These are phyloP conservation scores for Ia io DNA, from an alignment of 2,113 vertebrate genomes.

Conservation along the genomic window DNA sequence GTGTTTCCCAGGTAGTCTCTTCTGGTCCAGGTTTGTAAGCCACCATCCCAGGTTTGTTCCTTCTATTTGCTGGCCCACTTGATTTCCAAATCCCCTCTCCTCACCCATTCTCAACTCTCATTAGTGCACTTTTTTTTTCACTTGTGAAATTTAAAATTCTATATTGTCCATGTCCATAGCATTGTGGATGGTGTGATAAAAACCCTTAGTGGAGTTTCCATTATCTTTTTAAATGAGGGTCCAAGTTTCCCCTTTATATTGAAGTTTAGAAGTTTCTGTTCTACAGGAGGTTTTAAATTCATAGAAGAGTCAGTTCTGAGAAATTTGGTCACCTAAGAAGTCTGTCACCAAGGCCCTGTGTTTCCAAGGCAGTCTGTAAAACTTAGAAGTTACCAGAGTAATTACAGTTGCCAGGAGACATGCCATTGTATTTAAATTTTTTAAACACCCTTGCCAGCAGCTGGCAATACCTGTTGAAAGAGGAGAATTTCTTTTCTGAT, in stretches of 20 bases:
- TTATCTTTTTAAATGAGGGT: neutral
- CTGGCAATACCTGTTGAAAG: slow-evolving; percentile 37
- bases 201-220: neutral
- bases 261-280: neutral
- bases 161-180: neutral
- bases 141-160: slow-evolving; percentile 11
- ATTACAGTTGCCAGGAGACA: neutral
- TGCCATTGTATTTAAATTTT: slow-evolving; percentile 44
- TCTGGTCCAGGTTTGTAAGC: neutral
- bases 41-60: neutral
- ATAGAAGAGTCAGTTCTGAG: slow-evolving; percentile 16
- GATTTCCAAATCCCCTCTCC: neutral
- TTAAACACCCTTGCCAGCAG: neutral
- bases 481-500: neutral
- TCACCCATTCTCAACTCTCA: neutral
- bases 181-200: neutral
- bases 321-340: neutral
- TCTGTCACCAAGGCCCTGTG: slow-evolving; percentile 23
- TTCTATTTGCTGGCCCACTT: neutral
- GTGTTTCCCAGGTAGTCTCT: neutral
- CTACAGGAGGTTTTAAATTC: neutral
- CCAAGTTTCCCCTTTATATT: neutral
- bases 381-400: slow-evolving; percentile 4
- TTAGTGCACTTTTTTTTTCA: neutral
- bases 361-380: neutral